Evolutionary conservation across 1,140 invertebrate genomes (phyloP).

Genomic region (Drosophila fuyamai): DNA sequence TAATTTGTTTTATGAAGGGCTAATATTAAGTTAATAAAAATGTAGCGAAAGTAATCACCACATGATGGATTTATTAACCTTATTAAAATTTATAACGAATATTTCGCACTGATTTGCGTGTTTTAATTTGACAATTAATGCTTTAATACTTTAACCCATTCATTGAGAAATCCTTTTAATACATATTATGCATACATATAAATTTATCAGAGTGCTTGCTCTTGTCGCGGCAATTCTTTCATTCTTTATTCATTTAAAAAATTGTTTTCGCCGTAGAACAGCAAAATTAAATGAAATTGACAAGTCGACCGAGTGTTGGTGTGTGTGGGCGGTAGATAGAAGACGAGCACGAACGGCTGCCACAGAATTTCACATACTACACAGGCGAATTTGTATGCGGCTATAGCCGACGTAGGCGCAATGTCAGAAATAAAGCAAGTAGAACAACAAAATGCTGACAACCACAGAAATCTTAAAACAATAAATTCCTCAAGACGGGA

Average conservation of each 20-base stretch:
- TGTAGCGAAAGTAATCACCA: neutral
- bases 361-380: constrained; percentile 29
- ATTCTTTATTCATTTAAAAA: constrained; percentile 65
- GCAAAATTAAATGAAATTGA: constrained; percentile 78
- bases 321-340: constrained; percentile 36
- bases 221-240: constrained; percentile 38
- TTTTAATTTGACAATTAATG: constrained; percentile 25
- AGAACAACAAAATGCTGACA: constrained; percentile 5
- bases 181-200: constrained; percentile 16
- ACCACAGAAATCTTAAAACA: constrained; percentile 9
- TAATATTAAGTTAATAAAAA: constrained; percentile 9
- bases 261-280: constrained; percentile 55
- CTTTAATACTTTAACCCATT: constrained; percentile 39
- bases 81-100: constrained; percentile 16
- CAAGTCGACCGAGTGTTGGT: constrained; percentile 25
- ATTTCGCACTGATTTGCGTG: constrained; percentile 14
- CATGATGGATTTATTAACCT: constrained; percentile 15
- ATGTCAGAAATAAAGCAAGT: constrained; percentile 35
- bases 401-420: constrained; percentile 35
- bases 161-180: constrained; percentile 23
- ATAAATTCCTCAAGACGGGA: neutral
- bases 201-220: constrained; percentile 33
- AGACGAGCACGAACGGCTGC: constrained; percentile 39
- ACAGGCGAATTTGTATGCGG: constrained; percentile 28
- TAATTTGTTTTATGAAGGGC: neutral